Evolutionary conservation across 1,140 invertebrate genomes (phyloP).

Genomic region (Adoxophyes honmai): DNA sequence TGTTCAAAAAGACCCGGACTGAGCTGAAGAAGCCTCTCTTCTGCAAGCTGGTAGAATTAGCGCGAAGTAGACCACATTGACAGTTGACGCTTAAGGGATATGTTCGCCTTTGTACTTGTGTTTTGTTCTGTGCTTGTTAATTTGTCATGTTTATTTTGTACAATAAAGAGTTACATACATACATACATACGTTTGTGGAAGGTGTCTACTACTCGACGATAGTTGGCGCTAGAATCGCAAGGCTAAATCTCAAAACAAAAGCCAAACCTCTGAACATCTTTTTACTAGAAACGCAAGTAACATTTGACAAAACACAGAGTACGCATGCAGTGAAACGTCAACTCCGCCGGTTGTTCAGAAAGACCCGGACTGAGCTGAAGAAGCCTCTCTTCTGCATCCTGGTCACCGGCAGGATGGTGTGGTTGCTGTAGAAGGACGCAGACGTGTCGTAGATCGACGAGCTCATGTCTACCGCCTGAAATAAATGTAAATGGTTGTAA

Average conservation of each 20-base stretch:
- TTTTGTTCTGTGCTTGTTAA: too few species aligned
- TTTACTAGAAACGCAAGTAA: not conserved
- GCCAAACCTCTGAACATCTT: not conserved
- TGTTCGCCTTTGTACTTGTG: too few species aligned
- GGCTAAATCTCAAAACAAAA: not conserved
- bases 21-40: conserved; percentile 50
- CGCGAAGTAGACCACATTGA: too few species aligned
- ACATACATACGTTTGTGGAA: too few species aligned
- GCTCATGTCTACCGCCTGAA: conserved; percentile 51
- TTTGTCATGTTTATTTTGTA: too few species aligned
- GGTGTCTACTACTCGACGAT: too few species aligned
- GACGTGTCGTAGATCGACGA: conserved; percentile 61
- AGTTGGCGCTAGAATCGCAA: too few species aligned
- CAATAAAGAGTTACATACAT: too few species aligned
- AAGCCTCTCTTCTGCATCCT: conserved; percentile 51
- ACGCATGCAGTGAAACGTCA: not conserved
- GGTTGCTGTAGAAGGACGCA: conserved; percentile 57
- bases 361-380: conserved; percentile 49
- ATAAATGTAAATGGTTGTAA: conserved; percentile 22
- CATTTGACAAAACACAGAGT: not conserved
- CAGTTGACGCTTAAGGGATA: too few species aligned
- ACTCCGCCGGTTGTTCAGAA: conserved; percentile 41
- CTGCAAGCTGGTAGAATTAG: conserved; percentile 49
- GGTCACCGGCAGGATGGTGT: conserved; percentile 37
- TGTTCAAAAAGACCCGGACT: conserved; percentile 45